Evolutionary conservation across 1,140 invertebrate species (phyloP), one percentile per base, ranked within the genome.

Genomic region (Varroa destructor): DNA sequence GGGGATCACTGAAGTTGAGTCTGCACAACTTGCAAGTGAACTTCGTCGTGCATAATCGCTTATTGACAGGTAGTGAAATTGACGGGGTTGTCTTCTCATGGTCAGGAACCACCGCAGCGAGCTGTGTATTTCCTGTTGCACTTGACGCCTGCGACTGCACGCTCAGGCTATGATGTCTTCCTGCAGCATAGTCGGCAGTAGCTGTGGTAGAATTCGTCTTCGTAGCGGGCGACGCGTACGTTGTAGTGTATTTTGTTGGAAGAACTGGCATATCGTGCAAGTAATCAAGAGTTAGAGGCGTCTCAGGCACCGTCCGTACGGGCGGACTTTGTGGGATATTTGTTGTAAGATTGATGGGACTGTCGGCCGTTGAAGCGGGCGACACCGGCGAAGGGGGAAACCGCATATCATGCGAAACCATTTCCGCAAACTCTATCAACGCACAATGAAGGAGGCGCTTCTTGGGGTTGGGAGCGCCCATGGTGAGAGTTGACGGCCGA

Each of bases 361-460:
- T 71, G 37, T 71, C 51, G 36, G 25, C 46, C 71, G 46, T 12
- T 42, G 55, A 71, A 4, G 36, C 79, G 70, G 78, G 78, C 36
- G 74, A 75, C 8, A 78, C 79, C 1, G 78, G 79, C 71, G 58
- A 73, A 8, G 78, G 74, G 54, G 78, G 78, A 42, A 79, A 78
- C 57, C 78, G 75, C 6, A 74, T 77, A 56, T 58, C 61, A n/a
- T 43, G 61, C 1, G 61, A 40, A 2, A 67, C 61, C 40, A 67
- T 46, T 5, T 67, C 37, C 1, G 61, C 61, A 37, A 67, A 67
- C 40, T 67, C 61, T 12, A 67, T 40, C 61, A 67, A 46, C 12
- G 61, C 61, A 40, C 61, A 67, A 67, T 46, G 61, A 40, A 67
- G 46, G 46, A 67, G 61, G 3, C 61, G 61, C 40, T 67, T 67